Evolutionary conservation across 1,140 invertebrate species (phyloP), one percentile per base, ranked within the genome.

Genomic region (Plectus sambesii): DNA sequence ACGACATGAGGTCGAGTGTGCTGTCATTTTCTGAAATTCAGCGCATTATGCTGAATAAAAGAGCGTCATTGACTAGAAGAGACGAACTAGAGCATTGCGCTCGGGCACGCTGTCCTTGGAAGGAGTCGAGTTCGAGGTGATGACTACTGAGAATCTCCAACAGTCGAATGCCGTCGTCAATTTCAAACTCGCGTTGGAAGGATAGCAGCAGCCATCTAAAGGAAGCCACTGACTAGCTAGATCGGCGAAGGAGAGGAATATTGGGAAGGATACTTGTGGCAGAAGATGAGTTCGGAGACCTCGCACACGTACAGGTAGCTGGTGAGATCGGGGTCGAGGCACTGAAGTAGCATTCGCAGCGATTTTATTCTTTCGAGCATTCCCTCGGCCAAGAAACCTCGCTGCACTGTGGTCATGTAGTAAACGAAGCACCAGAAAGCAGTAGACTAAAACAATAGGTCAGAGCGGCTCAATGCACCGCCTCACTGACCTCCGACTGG

Each of bases 81-180:
- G 12, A 12, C 17, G 12, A 33, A 12, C 30, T 33, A 33, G 17
- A 33, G 12, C 30, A 12, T 33, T 12, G 30, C 30, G 30, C 54
- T 15, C 63, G 47, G 2, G 58, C 61, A 17, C 55, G 58, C 41
- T 67, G 62, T 2, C 68, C 67, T 42, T 67, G 63, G 38, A 69
- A 40, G 1, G 67, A 68, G 27, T 56, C 60, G 12, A 69, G 52
- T 42, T 70, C 69, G 9, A 71, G 43, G 51, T 71, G 64, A 41
- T 68, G 68, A 48, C 65, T 69, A 42, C 64, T 64, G 4, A 71
- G 53, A 33, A 71, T 71, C 47, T 71, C 69, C 59, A 71, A 70
- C 51, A 66, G 68, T 42, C 60, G 50, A 19, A 71, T 42, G 3
- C 66, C 66, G 40, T 70, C 66, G 6, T 55, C 39, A 12, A 65